Evolutionary conservation across 2,113 vertebrate species (phyloP).

Genomic region (Thermophis baileyi): DNA sequence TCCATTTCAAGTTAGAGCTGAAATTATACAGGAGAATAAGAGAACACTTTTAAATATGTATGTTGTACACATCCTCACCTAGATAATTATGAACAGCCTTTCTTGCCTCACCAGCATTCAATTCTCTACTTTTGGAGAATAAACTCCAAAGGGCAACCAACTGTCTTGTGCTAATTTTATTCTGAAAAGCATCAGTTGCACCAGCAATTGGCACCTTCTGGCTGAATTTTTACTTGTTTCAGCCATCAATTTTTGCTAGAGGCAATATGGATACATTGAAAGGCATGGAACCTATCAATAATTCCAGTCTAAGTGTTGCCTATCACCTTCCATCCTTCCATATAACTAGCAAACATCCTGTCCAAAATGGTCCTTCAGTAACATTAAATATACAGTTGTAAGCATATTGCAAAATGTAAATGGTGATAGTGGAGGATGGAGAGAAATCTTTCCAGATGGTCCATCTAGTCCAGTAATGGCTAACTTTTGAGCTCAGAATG

Average conservation of each 20-base stretch:
- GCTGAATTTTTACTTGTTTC: not conserved
- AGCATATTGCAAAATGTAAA: not conserved
- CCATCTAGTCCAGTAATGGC: not conserved
- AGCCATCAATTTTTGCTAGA: not conserved
- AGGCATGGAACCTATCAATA: not conserved
- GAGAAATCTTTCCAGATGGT: not conserved
- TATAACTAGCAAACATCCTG: not conserved
- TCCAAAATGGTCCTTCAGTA: not conserved
- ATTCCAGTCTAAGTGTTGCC: not conserved
- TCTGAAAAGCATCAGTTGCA: not conserved
- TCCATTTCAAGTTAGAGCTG: not conserved
- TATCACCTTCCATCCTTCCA: not conserved
- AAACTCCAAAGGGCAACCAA: not conserved
- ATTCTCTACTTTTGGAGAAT: not conserved
- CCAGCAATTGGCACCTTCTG: not conserved
- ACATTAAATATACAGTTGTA: not conserved
- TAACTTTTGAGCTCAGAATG: not conserved
- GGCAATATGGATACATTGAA: not conserved
- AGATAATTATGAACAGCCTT: not conserved
- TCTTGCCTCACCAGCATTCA: not conserved
- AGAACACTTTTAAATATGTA: not conserved
- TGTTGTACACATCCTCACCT: not conserved
- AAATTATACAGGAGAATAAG: not conserved
- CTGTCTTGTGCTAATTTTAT: not conserved
- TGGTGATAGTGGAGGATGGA: not conserved